phyloP scores from a whole-genome alignment of 2,113 vertebrate species.

The Bos taurus region DNA sequence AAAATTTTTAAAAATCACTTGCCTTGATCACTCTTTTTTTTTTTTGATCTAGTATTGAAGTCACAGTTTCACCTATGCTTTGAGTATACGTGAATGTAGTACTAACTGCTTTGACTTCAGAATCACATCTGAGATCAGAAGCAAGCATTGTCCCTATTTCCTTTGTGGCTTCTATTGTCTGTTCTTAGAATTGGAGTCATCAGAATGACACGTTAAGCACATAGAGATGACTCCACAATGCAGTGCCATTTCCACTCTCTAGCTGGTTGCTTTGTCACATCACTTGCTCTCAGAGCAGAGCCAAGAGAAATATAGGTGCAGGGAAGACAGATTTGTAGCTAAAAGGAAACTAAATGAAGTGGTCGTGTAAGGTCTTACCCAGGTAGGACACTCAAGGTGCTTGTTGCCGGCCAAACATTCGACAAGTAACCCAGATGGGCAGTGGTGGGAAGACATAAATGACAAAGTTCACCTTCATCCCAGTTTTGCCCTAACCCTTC shows the following conservation, averaged over 20 bases:
- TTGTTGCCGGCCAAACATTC: background rate
- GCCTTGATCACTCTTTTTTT: conserved; percentile 57
- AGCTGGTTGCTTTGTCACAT: background rate
- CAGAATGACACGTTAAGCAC: background rate
- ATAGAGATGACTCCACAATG: background rate
- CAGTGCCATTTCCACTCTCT: background rate
- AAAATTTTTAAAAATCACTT: background rate
- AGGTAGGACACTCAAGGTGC: background rate
- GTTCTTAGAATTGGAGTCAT: background rate
- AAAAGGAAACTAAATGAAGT: background rate
- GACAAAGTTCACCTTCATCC: background rate
- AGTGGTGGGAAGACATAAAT: background rate
- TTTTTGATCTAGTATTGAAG: conserved; percentile 42
- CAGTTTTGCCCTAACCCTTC: background rate
- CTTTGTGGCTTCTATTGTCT: background rate
- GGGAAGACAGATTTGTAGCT: background rate
- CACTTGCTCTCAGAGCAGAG: background rate
- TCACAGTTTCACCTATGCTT: conserved; percentile 5
- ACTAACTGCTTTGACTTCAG: background rate
- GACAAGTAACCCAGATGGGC: background rate
- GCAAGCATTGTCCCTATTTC: background rate
- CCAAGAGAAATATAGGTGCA: background rate
- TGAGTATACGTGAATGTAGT: background rate
- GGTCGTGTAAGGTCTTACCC: background rate
- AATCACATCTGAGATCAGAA: conserved; percentile 7